A percentile compares a stretch with the other conserved stretches of the same genome.
These are phyloP conservation scores for Drosophila bipectinata DNA, from an alignment of 1,140 invertebrate genomes.

Conservation along the genomic window DNA sequence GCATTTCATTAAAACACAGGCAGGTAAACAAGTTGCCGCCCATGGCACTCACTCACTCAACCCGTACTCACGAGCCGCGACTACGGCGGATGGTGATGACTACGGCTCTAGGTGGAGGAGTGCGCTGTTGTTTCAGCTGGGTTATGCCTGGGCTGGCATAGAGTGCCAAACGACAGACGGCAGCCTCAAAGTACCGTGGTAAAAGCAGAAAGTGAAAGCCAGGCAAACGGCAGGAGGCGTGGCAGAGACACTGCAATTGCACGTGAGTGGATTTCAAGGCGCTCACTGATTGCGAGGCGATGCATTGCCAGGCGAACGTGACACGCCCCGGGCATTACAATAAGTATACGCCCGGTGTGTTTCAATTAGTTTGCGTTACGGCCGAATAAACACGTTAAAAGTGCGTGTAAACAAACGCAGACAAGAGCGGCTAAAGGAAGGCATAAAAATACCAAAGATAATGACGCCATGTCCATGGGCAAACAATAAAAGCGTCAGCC, in stretches of 20 bases:
- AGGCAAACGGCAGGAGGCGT: conserved; percentile 8
- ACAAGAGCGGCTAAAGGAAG: conserved; percentile 8
- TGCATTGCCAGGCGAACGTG: conserved; percentile 43
- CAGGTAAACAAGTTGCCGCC: conserved; percentile 61
- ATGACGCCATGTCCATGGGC: conserved; percentile 56
- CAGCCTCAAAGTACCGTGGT: conserved; percentile 20
- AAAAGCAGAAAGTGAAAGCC: conserved; percentile 17
- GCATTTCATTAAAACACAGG: conserved; percentile 78
- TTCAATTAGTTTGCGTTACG: conserved; percentile 73
- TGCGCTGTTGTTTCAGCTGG: conserved; percentile 45
- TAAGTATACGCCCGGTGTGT: conserved; percentile 60
- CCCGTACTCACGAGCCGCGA: conserved; percentile 14
- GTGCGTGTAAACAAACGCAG: conserved; percentile 67
- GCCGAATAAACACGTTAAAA: conserved; percentile 76
- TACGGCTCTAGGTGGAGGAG: conserved; percentile 15
- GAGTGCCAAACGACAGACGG: conserved; percentile 50
- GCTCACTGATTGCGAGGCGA: conserved; percentile 35
- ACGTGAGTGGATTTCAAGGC: conserved; percentile 53
- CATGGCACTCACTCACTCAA: conserved; percentile 46
- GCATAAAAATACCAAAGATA: conserved; percentile 43
- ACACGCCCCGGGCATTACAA: conserved; percentile 56
- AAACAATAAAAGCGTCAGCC: conserved; percentile 63
- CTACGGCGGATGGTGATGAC: conserved; percentile 36
- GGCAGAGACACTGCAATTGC: conserved; percentile 46
- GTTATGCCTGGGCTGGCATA: conserved; percentile 52